phyloP scores from a whole-genome alignment of 2,797 vertebrate genomes.

The Schizothorax lantsangensis region DNA sequence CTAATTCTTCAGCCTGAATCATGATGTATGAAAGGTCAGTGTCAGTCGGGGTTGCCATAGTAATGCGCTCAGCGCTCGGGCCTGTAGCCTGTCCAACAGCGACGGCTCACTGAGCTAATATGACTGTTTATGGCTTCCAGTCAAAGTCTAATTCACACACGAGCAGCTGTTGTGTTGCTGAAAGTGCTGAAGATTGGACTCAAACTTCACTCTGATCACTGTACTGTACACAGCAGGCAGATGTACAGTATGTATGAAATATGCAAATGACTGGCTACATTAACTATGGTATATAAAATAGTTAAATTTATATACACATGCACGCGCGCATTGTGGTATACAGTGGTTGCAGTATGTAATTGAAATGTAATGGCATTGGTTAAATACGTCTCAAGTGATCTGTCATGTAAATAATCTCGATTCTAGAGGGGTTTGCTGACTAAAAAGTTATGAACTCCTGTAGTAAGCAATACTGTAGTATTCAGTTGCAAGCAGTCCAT shows the following conservation, averaged over 20 bases:
- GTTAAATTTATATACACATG: background rate
- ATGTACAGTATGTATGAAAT: background rate
- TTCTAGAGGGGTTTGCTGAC: background rate
- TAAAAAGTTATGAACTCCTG: background rate
- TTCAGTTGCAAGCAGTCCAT: background rate
- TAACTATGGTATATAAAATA: too few relatives aligned
- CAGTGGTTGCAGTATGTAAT: too few relatives aligned
- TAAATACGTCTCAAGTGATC: background rate
- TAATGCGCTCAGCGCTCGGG: constrained; percentile 53
- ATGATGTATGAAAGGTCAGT: constrained; percentile 25
- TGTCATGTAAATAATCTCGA: background rate
- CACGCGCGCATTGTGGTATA: too few relatives aligned
- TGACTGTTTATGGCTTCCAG: constrained; percentile 52
- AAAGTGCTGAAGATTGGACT: constrained; percentile 10
- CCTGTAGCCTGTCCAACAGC: constrained; percentile 38
- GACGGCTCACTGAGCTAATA: constrained; percentile 52
- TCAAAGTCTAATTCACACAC: constrained; percentile 33
- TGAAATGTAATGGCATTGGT: background rate
- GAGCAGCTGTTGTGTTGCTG: constrained; percentile 12
- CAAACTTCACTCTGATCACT: background rate
- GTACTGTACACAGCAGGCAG: background rate
- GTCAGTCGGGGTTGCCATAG: constrained; percentile 60
- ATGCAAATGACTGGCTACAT: background rate
- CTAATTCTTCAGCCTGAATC: constrained; percentile 36
- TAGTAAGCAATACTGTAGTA: background rate